Percentiles rank a stretch among this genome's conserved stretches.
These are phyloP conservation scores for Deilephila elpenor DNA, from an alignment of 2,888 invertebrate species.

Conservation along the genomic window DNA sequence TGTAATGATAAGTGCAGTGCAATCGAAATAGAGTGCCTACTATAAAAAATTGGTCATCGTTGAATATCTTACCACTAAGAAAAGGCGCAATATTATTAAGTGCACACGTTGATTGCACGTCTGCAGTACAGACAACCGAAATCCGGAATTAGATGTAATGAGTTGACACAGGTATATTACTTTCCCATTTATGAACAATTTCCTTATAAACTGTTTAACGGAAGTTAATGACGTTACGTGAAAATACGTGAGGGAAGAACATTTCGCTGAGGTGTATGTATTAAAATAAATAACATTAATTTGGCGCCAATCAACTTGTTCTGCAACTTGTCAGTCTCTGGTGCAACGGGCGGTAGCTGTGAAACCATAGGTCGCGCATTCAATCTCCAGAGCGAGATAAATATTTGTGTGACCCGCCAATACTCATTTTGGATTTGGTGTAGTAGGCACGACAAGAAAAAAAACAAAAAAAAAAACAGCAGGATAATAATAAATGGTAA, in stretches of 20 bases:
- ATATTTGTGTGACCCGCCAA: background rate
- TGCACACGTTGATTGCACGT: no score
- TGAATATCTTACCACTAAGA: no score
- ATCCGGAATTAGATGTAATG: no score
- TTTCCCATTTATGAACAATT: background rate
- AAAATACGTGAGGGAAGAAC: background rate
- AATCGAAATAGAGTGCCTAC: no score
- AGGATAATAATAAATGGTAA: conserved; percentile 25
- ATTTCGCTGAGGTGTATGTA: background rate
- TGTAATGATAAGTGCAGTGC: no score
- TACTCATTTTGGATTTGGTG: background rate
- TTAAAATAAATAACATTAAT: background rate
- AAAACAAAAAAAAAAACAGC: no score
- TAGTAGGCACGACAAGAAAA: no score
- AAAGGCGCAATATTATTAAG: no score
- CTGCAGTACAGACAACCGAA: no score
- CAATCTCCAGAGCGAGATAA: no score
- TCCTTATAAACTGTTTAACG: background rate
- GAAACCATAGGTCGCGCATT: background rate
- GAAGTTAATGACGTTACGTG: background rate
- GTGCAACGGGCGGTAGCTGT: background rate
- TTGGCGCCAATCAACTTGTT: conserved; percentile 1
- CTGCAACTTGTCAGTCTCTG: background rate
- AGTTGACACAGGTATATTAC: background rate
- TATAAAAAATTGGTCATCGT: no score